Base-by-base conservation (phyloP, 2,113 vertebrate genomes). In the Chlorodrepanis virens region DNA sequence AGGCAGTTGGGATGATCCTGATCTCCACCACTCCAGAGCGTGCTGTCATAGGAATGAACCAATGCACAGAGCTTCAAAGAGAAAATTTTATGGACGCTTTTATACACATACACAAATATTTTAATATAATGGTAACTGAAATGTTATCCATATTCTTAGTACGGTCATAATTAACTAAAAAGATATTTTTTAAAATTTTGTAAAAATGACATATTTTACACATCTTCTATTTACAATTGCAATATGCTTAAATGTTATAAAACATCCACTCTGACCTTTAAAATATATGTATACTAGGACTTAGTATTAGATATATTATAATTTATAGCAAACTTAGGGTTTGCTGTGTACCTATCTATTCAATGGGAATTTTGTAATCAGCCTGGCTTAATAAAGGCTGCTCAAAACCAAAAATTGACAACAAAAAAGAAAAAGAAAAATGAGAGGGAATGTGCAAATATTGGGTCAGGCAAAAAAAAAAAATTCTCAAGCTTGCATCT, bases 171-270 rank as follows among this genome's bases (percentile, higher is more conserved):
- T 98, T 98, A 98, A 98, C 97, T 97, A 98, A 98, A 98, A 96
- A 97, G 61, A 94, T 98, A 98, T 95, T 98, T 98, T 87, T 98
- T 98, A 98, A 94, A 98, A 97, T 98, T 98, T 97, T 98, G 97
- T 98, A 98, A 99, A 99, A 99, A 99, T 98, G 97, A 98, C 98
- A 97, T 98, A 98, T 99, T 99, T 99, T 99, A 99, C 99, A 99
- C 99, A 99, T 98, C 98, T 99, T 98, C 98, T 99, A 99, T 99
- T 98, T 99, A 99, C 99, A 99, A 97, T 97, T 97, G 98, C 98
- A 99, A 99, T 99, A 98, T 97, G 98, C 98, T 98, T 97, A 97
- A 99, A 98, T 98, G 98, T 99, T 99, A 99, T 98, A 99, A 99
- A 99, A 99, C 98, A 98, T 97, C 92, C 98, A 98, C 96, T 98